A percentile compares a stretch with the other conserved stretches of the same genome.
Conservation (phyloP, 1,140 invertebrate genomes). For the Camponotus vicinus region DNA sequence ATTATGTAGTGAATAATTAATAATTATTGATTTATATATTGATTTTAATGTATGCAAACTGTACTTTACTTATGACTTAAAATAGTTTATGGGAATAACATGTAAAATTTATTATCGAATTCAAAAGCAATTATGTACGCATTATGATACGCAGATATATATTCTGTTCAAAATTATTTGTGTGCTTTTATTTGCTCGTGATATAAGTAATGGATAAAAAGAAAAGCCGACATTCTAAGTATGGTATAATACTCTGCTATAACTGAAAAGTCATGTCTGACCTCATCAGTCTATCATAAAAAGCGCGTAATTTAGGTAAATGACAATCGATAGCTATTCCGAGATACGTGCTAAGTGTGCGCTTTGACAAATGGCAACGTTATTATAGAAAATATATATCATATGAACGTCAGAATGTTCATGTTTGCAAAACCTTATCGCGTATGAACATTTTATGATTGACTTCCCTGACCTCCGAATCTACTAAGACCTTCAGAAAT, state of each 20-base stretch:
- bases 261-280: slow-evolving; percentile 42
- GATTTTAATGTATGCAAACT: background rate
- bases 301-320: slow-evolving; percentile 60
- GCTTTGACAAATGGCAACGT: slow-evolving; percentile 46
- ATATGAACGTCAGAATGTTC: slow-evolving; percentile 20
- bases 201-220: background rate
- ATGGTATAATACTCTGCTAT: background rate
- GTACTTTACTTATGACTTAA: background rate
- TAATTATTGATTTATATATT: background rate
- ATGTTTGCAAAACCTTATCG: slow-evolving; percentile 40
- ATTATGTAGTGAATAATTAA: too few relatives aligned
- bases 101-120: slow-evolving; percentile 5
- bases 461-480: slow-evolving; percentile 11
- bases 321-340: slow-evolving; percentile 62
- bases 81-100: background rate
- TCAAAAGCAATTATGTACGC: background rate
- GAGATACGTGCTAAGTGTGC: slow-evolving; percentile 41
- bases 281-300: slow-evolving; percentile 46
- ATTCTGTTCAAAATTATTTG: background rate
- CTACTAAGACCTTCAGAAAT: background rate
- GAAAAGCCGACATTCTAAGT: background rate
- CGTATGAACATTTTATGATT: slow-evolving; percentile 1
- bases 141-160: background rate
- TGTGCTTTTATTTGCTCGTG: background rate
- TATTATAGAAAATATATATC: slow-evolving; percentile 48